Percentiles rank a stretch among this genome's conserved stretches.
phyloP scores from a whole-genome alignment of 1,140 invertebrate species.

The Trissolcus basalis region DNA sequence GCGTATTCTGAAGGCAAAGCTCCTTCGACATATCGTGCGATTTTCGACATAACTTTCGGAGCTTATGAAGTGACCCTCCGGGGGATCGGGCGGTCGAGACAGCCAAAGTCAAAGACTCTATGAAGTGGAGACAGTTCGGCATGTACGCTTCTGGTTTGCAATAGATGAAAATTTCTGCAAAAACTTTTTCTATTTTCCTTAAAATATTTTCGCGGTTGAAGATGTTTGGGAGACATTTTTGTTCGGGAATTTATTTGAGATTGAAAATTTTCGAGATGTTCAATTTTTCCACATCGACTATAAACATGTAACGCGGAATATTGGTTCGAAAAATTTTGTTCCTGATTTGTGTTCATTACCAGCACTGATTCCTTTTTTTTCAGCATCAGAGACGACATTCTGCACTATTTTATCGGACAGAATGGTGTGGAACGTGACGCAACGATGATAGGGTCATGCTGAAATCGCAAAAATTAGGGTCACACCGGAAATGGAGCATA shows the following conservation, averaged over 20 bases:
- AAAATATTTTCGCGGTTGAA: too few species aligned
- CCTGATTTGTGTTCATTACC: too few species aligned
- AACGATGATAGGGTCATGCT: constrained; percentile 23
- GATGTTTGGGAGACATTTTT: too few species aligned
- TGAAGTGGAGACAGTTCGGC: constrained; percentile 21
- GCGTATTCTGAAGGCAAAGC: constrained; percentile 36
- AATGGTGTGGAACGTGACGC: constrained; percentile 12
- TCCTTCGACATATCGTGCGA: constrained; percentile 47
- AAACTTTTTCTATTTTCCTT: constrained; percentile 2
- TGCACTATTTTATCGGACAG: constrained; percentile 25
- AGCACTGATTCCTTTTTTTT: not conserved
- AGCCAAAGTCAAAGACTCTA: constrained; percentile 29
- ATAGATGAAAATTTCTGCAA: not conserved
- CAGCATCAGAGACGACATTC: not conserved
- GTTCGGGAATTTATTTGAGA: too few species aligned
- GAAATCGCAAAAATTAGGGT: constrained; percentile 43
- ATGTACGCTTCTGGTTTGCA: not conserved
- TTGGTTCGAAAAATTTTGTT: too few species aligned
- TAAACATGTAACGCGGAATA: too few species aligned
- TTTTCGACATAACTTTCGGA: constrained; percentile 49
- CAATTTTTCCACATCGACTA: too few species aligned
- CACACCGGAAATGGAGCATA: constrained; percentile 34
- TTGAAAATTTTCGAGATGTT: too few species aligned
- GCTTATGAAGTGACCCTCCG: constrained; percentile 48
- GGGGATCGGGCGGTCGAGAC: constrained; percentile 24